Conservation (phyloP, 2,113 vertebrate genomes). For the Gobio gobio region DNA sequence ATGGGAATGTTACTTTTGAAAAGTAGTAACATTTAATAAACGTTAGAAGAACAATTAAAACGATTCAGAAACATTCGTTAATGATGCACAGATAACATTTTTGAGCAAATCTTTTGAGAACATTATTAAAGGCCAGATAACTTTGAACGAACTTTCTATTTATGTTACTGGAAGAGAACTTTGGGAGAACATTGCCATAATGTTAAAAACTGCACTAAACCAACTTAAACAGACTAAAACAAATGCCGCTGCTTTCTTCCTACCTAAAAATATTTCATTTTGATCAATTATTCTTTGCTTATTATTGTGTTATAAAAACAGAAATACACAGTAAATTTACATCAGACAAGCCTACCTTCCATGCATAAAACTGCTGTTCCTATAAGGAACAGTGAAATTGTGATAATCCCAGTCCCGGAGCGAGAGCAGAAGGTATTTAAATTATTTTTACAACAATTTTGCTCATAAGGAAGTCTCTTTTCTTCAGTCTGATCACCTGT, state of each 20-base stretch:
- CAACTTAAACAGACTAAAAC: neutral
- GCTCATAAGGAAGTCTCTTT: constrained; percentile 28
- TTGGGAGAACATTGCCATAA: too few relatives aligned
- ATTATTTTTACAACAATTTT: neutral
- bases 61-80: too few relatives aligned
- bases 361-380: neutral
- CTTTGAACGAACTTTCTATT: too few relatives aligned
- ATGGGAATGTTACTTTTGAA: too few relatives aligned
- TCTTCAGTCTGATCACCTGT: constrained; percentile 26
- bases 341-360: neutral
- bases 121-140: too few relatives aligned
- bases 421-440: neutral
- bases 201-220: neutral
- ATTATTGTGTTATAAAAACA: neutral
- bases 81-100: too few relatives aligned
- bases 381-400: neutral
- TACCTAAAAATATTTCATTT: neutral
- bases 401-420: neutral
- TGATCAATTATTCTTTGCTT: neutral
- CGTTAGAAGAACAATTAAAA: too few relatives aligned
- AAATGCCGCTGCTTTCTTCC: neutral
- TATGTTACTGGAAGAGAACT: too few relatives aligned
- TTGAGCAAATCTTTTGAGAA: too few relatives aligned
- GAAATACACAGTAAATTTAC: neutral
- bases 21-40: too few relatives aligned